Conservation (phyloP, 2,113 vertebrate genomes). For the Peromyscus leucopus region DNA sequence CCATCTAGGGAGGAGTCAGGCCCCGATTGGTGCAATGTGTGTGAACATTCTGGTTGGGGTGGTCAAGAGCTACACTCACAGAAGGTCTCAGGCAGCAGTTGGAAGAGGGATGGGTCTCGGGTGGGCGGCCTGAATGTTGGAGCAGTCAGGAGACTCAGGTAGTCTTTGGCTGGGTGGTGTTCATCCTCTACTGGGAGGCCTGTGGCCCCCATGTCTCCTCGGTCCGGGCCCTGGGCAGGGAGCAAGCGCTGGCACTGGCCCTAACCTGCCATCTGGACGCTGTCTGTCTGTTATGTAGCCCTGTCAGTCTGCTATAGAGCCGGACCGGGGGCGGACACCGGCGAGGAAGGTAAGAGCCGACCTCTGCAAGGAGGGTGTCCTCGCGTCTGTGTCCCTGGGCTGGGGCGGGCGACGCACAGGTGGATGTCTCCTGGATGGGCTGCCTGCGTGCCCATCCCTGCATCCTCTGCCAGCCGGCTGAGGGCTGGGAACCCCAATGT, state of each 20-base stretch:
- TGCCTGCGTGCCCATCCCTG: slow-evolving; percentile 20
- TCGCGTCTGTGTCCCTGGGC: slow-evolving; percentile 53
- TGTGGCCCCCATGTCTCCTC: background rate
- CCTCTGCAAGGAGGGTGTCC: background rate
- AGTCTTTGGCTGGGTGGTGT: background rate
- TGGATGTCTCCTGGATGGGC: background rate
- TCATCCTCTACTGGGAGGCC: slow-evolving; percentile 14
- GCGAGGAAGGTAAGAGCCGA: slow-evolving; percentile 81
- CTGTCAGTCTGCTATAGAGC: slow-evolving; percentile 82
- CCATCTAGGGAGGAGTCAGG: background rate
- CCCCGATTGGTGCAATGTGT: too few relatives aligned
- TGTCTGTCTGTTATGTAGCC: slow-evolving; percentile 77
- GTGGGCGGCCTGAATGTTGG: background rate
- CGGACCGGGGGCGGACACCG: slow-evolving; percentile 77
- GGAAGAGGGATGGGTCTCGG: background rate
- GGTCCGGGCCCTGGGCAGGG: slow-evolving; percentile 50
- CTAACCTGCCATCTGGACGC: slow-evolving; percentile 47
- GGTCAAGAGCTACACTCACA: too few relatives aligned
- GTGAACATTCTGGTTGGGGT: fast-evolving
- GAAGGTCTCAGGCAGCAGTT: background rate
- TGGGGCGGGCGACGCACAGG: slow-evolving; percentile 17
- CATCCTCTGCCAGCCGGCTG: background rate
- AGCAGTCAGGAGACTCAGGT: background rate
- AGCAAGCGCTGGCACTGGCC: background rate
- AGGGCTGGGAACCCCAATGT: background rate